Evolutionary conservation across 1,140 invertebrate species (phyloP).

Genomic region (Lepeophtheirus salmonis): DNA sequence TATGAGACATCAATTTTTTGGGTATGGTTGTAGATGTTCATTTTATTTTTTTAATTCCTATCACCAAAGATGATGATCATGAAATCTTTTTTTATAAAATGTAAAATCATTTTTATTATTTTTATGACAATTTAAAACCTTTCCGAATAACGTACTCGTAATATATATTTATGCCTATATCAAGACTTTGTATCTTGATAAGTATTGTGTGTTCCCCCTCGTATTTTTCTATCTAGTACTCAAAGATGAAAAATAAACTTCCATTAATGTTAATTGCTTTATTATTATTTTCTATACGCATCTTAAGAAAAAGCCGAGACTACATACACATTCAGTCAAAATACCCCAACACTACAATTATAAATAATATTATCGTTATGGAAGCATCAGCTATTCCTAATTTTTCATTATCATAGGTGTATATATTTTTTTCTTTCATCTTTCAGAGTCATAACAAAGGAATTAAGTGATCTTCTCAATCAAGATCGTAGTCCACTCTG

Average conservation of each 20-base stretch:
- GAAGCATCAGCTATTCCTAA: too few species aligned
- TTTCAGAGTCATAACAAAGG: constrained; percentile 76
- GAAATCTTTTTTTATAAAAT: neutral
- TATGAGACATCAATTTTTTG: too few species aligned
- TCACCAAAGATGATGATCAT: neutral
- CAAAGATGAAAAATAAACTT: neutral
- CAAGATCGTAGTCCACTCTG: constrained; percentile 90
- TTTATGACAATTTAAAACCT: neutral
- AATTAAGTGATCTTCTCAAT: constrained; percentile 88
- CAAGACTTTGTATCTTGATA: neutral
- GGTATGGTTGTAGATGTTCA: too few species aligned
- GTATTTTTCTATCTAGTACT: too few species aligned
- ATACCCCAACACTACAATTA: too few species aligned
- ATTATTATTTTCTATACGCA: neutral
- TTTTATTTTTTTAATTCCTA: too few species aligned
- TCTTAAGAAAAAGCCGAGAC: too few species aligned
- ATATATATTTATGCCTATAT: neutral
- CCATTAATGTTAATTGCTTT: neutral
- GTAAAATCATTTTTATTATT: neutral
- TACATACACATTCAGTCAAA: too few species aligned
- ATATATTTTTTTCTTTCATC: neutral
- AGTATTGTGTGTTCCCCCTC: too few species aligned
- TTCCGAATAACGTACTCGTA: too few species aligned
- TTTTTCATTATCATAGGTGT: too few species aligned
- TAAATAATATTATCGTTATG: too few species aligned